Conservation (phyloP, 2,113 vertebrate species). For the Pleuronectes platessa region DNA sequence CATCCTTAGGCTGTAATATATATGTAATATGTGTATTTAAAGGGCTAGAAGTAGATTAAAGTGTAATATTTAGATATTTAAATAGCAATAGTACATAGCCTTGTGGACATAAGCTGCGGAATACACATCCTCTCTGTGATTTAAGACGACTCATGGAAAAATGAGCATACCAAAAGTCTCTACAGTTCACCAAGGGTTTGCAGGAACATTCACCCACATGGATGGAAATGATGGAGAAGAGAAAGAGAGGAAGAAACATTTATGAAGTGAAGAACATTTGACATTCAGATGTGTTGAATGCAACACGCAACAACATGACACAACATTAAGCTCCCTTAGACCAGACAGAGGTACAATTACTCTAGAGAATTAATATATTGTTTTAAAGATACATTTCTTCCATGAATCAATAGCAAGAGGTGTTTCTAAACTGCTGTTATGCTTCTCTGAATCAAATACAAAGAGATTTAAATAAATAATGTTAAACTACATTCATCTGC, state of each 20-base stretch:
- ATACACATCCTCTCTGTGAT: constrained; percentile 75
- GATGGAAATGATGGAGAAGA: constrained; percentile 87
- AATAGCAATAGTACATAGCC: no score
- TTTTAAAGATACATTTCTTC: neutral
- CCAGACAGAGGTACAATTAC: neutral
- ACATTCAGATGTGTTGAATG: constrained; percentile 62
- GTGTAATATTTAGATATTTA: neutral
- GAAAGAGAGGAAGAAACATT: constrained; percentile 80
- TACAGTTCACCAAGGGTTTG: constrained; percentile 89
- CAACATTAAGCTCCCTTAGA: constrained; percentile 8
- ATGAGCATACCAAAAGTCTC: constrained; percentile 90
- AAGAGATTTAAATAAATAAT: neutral
- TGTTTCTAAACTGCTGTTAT: neutral
- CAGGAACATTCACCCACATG: constrained; percentile 89
- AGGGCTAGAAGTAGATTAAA: neutral
- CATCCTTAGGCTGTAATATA: neutral
- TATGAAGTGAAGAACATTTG: constrained; percentile 72
- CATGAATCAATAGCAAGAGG: neutral
- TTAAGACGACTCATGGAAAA: constrained; percentile 84
- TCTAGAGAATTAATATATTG: neutral
- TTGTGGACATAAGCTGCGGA: neutral
- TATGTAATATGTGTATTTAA: neutral
- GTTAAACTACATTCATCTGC: constrained; percentile 11
- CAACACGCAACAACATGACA: constrained; percentile 61
- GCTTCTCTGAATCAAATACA: neutral